Conservation (phyloP, 2,888 invertebrate genomes). For the Temnothorax rugatulus region DNA sequence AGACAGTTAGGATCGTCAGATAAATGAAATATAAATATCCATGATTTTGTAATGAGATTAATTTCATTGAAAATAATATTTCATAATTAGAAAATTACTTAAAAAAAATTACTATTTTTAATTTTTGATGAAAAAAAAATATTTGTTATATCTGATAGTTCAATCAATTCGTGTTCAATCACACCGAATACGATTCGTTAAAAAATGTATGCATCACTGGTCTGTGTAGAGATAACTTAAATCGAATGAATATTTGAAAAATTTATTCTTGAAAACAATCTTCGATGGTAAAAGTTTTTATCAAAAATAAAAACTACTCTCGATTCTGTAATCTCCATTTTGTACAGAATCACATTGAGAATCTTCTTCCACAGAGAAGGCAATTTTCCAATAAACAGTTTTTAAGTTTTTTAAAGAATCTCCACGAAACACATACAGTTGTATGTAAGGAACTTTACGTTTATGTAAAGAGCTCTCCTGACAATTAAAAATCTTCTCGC, state of each 20-base stretch:
- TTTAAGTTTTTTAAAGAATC: background rate
- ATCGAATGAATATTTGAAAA: background rate
- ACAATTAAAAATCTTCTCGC: conserved; percentile 13
- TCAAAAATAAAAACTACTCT: background rate
- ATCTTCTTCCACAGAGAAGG: background rate
- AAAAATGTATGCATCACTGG: background rate
- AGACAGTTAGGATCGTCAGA: background rate
- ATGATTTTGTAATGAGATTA: background rate
- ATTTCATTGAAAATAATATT: background rate
- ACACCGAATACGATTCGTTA: background rate
- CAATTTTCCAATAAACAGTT: background rate
- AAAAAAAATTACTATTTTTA: background rate
- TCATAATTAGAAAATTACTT: background rate
- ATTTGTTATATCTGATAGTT: background rate
- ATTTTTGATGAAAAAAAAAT: background rate
- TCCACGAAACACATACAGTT: background rate
- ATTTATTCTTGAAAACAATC: background rate
- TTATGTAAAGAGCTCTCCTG: background rate
- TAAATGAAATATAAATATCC: background rate
- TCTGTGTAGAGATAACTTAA: background rate
- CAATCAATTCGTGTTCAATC: background rate
- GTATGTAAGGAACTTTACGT: background rate
- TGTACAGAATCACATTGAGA: background rate
- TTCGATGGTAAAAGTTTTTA: background rate
- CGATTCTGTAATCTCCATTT: background rate